These are phyloP conservation scores for Cryptoprocta ferox DNA, from an alignment of 2,797 vertebrate genomes.

Conservation along the genomic window DNA sequence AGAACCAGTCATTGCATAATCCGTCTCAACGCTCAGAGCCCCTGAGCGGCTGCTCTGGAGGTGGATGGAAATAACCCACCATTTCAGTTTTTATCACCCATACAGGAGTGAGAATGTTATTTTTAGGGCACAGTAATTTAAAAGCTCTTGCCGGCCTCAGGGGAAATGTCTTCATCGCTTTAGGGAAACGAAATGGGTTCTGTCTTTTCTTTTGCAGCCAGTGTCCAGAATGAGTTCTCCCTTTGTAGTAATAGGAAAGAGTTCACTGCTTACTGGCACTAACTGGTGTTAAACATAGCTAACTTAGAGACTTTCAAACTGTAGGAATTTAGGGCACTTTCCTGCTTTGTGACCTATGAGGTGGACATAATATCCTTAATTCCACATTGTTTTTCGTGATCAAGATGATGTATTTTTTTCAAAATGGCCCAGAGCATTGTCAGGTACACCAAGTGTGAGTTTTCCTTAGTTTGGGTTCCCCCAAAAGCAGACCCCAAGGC, in stretches of 20 bases:
- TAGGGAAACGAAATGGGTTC: neutral
- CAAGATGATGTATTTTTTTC: neutral
- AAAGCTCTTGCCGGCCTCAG: constrained; percentile 19
- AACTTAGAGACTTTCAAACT: neutral
- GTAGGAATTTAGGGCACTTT: neutral
- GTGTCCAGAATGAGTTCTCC: constrained; percentile 3
- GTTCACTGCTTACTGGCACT: neutral
- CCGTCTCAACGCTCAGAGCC: neutral
- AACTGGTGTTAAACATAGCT: neutral
- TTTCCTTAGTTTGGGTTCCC: neutral
- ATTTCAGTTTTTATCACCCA: neutral
- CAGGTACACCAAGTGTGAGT: neutral
- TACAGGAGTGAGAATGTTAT: constrained; percentile 60
- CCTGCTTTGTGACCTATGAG: neutral
- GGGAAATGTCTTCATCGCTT: neutral
- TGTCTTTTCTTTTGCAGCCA: constrained; percentile 1
- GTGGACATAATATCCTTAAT: neutral
- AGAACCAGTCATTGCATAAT: constrained; percentile 55
- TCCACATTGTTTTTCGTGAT: neutral
- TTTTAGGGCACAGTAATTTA: constrained; percentile 54
- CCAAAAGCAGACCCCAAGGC: neutral
- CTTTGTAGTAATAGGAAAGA: constrained; percentile 38
- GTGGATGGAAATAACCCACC: constrained; percentile 45
- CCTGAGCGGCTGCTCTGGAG: constrained; percentile 57
- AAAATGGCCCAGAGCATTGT: neutral